Percentiles rank a stretch among this genome's conserved stretches.
phyloP scores from a whole-genome alignment of 2,797 vertebrate species.

The Iguana delicatissima region DNA sequence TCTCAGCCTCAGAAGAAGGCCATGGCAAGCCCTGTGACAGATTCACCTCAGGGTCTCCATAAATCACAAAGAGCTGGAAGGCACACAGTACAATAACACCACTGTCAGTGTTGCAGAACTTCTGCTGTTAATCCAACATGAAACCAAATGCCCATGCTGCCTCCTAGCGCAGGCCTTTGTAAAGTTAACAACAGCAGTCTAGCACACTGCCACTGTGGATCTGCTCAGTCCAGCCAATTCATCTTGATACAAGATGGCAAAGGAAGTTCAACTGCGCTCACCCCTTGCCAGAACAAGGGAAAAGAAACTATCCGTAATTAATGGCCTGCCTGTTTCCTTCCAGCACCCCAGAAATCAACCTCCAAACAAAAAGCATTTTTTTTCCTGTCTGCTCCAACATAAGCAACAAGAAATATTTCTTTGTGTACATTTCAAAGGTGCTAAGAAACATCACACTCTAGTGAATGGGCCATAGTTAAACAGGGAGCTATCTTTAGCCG shows the following conservation, averaged over 20 bases:
- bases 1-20: too few species aligned
- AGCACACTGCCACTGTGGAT: too few species aligned
- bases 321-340: constrained; percentile 56
- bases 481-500: not conserved
- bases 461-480: constrained; percentile 35
- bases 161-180: too few species aligned
- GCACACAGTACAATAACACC: too few species aligned
- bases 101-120: too few species aligned
- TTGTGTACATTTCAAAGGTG: constrained; percentile 58
- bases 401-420: constrained; percentile 64
- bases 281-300: too few species aligned
- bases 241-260: not conserved
- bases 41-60: too few species aligned
- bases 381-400: constrained; percentile 46
- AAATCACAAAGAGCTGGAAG: too few species aligned
- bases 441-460: constrained; percentile 70
- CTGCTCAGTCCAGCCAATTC: not conserved
- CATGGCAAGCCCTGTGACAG: too few species aligned
- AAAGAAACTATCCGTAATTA: constrained; percentile 47
- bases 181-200: too few species aligned
- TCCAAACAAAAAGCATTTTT: constrained; percentile 48
- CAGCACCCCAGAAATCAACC: constrained; percentile 67
- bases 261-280: not conserved
- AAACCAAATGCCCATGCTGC: too few species aligned
- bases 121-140: too few species aligned